Percentiles rank a stretch among this genome's conserved stretches.
Conservation (phyloP, 2,888 invertebrate genomes). For the Lasioglossum calceatum region DNA sequence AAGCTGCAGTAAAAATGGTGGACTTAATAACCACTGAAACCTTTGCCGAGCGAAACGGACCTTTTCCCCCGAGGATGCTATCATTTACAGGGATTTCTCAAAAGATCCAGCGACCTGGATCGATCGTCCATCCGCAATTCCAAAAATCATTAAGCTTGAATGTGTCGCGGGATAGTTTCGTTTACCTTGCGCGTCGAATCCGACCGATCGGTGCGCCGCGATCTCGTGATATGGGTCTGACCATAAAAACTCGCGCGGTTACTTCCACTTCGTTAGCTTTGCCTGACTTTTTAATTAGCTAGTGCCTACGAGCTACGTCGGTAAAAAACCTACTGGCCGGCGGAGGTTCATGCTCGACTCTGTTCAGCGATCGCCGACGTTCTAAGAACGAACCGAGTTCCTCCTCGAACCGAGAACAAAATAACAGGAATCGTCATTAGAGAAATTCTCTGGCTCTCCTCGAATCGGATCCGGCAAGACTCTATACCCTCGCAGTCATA, state of each 20-base stretch:
- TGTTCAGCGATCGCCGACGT: conserved; percentile 7
- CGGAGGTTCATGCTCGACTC: conserved; percentile 69
- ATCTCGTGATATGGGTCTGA: conserved; percentile 81
- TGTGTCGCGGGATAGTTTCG: background rate
- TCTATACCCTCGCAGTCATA: background rate
- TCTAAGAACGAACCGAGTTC: conserved; percentile 15
- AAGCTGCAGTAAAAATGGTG: background rate
- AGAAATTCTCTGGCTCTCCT: background rate
- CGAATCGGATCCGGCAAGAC: background rate
- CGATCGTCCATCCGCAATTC: background rate
- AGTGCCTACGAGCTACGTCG: conserved; percentile 79
- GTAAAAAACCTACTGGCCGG: conserved; percentile 81
- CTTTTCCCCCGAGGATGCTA: background rate
- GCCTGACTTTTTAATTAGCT: conserved; percentile 71
- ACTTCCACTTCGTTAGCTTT: conserved; percentile 58
- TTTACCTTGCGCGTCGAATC: conserved; percentile 22
- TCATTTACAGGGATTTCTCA: background rate
- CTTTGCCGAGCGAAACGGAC: background rate
- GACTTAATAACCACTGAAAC: background rate
- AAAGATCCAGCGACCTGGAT: background rate
- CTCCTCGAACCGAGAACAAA: background rate
- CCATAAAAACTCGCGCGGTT: conserved; percentile 71
- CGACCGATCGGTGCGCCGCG: conserved; percentile 64
- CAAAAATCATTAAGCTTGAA: background rate
- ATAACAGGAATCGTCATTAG: background rate